Evolutionary conservation across 2,888 invertebrate genomes (phyloP), one percentile per base, ranked within the genome.

Genomic region (Mechanitis mazaeus): DNA sequence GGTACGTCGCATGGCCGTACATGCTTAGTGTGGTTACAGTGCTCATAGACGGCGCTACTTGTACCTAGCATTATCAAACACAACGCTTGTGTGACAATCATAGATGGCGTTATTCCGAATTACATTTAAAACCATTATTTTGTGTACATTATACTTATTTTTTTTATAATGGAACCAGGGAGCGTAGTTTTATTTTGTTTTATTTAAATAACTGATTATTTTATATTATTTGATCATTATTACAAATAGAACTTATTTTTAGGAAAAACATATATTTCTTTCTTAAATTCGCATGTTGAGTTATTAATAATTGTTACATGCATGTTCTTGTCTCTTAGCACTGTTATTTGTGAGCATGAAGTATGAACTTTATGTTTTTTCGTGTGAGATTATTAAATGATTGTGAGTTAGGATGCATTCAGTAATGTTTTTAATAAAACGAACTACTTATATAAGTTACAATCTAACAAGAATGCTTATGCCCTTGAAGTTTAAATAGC

Each of bases 41-140:
- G 50, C 28, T 31, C 67, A 79, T 84, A 88, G 87, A 85, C 88
- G 89, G 83, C 85, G 86, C 87, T 89, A 85, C 20, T 58, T 46
- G 53, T 72, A 42, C 50, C 11, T 4, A 5, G 50, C 31, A 3
- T 7, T 9, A 31, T 50, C 50, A 50, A 50, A 50, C 28, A 7
- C 28, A 31, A 9, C 50, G 50, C 50, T 50, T 50, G 50, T 50
- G 50, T 50, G 50, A 73, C 69, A 70, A 72, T 73, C 64, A 80
- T 78, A 84, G 85, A 83, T 84, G 80, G 82, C 85, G 82, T 79
- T 76, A 72, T 61, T 33, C 42, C 54, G 57, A 46, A 45, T 46
- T 35, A 42, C 5, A 7, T 63, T 60, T 57, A 9, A 7, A 9
- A 42, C 42, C 3, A 11, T 9, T 42, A 9, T 42, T 42, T 7